Conservation (phyloP, 1,140 invertebrate species). For the Dendroctonus ponderosae region DNA sequence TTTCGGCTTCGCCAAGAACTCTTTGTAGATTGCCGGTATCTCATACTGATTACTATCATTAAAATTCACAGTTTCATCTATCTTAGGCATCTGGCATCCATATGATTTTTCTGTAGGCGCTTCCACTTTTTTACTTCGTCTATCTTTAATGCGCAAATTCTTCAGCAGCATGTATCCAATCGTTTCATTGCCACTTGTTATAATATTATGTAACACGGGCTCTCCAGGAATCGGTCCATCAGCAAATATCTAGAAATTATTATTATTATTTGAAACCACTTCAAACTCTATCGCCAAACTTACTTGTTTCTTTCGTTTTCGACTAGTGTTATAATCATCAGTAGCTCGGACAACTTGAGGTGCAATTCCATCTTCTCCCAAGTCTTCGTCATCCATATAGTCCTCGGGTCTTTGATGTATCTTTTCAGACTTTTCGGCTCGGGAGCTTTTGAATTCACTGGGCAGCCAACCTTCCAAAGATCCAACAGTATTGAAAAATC, state of each 20-base stretch:
- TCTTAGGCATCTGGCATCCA: constrained; percentile 65
- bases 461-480: constrained; percentile 95
- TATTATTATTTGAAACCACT: background rate
- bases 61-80: constrained; percentile 50
- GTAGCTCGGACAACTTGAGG: constrained; percentile 78
- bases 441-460: constrained; percentile 86
- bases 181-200: constrained; percentile 81
- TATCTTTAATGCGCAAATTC: constrained; percentile 84
- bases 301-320: constrained; percentile 55
- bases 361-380: constrained; percentile 93
- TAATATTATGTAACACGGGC: constrained; percentile 74
- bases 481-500: constrained; percentile 96
- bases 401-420: constrained; percentile 75
- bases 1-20: constrained; percentile 65
- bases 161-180: constrained; percentile 83
- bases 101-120: constrained; percentile 57
- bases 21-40: constrained; percentile 44
- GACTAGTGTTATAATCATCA: constrained; percentile 63
- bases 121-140: constrained; percentile 25
- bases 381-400: constrained; percentile 99
- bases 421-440: constrained; percentile 62
- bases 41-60: constrained; percentile 44
- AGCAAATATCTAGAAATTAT: constrained; percentile 43
- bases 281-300: background rate
- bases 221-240: constrained; percentile 75